These are phyloP conservation scores for Acrobasis suavella DNA, from an alignment of 2,888 invertebrate genomes.

Conservation along the genomic window DNA sequence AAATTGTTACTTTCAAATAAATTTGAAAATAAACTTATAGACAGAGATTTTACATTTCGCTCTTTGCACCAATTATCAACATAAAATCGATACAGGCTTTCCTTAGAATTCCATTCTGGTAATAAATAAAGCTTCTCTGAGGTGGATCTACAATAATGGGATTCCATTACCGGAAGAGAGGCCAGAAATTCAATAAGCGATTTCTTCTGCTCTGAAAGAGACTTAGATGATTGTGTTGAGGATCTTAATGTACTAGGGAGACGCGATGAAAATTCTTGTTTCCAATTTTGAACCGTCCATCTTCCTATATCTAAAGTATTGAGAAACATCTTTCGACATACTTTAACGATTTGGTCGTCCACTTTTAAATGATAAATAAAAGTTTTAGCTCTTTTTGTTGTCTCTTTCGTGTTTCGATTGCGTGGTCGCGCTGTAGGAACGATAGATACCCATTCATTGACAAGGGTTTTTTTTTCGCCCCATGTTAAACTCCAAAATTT, in stretches of 20 bases:
- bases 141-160: too few relatives aligned
- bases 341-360: constrained; percentile 25
- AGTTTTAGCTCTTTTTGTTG: constrained; percentile 25
- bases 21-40: constrained; percentile 27
- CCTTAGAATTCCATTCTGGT: constrained; percentile 29
- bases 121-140: constrained; percentile 28
- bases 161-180: constrained; percentile 26
- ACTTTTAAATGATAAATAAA: constrained; percentile 28
- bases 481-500: constrained; percentile 3
- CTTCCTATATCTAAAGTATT: constrained; percentile 27
- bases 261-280: constrained; percentile 19
- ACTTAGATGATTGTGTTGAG: constrained; percentile 10
- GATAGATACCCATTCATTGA: too few relatives aligned
- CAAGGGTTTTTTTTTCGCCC: constrained; percentile 7
- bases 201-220: background rate
- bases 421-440: constrained; percentile 2
- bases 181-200: constrained; percentile 10
- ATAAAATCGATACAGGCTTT: constrained; percentile 28
- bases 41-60: constrained; percentile 27
- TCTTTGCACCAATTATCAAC: constrained; percentile 26
- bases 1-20: constrained; percentile 27
- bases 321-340: constrained; percentile 28
- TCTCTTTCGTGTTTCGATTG: constrained; percentile 14
- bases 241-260: constrained; percentile 22
- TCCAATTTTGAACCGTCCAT: constrained; percentile 29